Conservation (phyloP, 2,113 vertebrate species). For the Mobula hypostoma region DNA sequence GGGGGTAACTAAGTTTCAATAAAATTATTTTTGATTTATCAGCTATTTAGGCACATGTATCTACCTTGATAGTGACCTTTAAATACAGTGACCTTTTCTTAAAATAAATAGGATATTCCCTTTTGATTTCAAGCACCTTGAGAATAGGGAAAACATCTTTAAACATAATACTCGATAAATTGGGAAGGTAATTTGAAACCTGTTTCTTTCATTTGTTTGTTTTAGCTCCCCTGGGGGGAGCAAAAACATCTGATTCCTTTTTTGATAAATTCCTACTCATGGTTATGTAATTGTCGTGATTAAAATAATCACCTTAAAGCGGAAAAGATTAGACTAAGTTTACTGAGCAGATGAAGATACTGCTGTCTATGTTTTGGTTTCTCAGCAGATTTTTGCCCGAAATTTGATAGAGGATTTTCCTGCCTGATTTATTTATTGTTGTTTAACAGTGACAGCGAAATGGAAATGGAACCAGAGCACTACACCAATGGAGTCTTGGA, state of each 20-base stretch:
- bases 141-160: not conserved
- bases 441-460: slow-evolving; percentile 80
- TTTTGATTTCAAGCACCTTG: no score
- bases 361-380: not conserved
- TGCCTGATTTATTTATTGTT: not conserved
- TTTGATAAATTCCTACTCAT: not conserved
- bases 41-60: not conserved
- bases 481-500: slow-evolving; percentile 88
- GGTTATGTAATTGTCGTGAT: not conserved
- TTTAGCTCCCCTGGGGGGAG: not conserved
- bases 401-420: not conserved
- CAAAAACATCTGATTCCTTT: not conserved
- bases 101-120: no score
- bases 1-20: not conserved
- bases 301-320: not conserved
- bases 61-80: not conserved
- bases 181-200: not conserved
- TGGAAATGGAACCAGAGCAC: slow-evolving; percentile 94
- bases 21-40: not conserved
- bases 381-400: not conserved
- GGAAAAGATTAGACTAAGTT: not conserved
- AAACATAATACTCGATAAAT: not conserved
- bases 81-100: no score
- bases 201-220: not conserved
- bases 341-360: not conserved